Evolutionary conservation across 2,113 vertebrate species (phyloP), one percentile per base, ranked within the genome.

Genomic region (Willisornis vidua): DNA sequence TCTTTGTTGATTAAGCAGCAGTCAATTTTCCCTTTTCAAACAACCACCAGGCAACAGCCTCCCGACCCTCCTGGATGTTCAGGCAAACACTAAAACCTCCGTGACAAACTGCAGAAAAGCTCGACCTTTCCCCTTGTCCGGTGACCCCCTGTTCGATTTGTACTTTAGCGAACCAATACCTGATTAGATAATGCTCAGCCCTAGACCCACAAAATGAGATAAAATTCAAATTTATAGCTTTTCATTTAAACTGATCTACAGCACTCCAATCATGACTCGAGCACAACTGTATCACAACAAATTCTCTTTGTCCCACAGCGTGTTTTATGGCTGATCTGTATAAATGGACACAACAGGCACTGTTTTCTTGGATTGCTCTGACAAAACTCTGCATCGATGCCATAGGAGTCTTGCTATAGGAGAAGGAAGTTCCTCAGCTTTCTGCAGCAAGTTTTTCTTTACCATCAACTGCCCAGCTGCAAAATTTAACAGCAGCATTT

Each of bases 181-280:
- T 98, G 98, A 98, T 98, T 98, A 98, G 98, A 98, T 98, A 97
- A 98, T 98, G 97, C 97, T 97, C 95, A 8, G 96, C 96, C 77
- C 97, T 91, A 96, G 98, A 97, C 97, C 93, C 98, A 94, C 93
- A 63, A 98, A 98, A 98, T 85, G 81, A 97, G 97, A 98, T 98
- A 98, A 98, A 98, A 97, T 90, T 88, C 94, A 97, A 97, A 99
- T 99, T 99, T 99, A 99, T 98, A 95, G 97, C 97, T 98, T 98
- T 98, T 98, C 96, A 98, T 98, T 98, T 98, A 97, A 98, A 98
- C 98, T 96, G 97, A 97, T 97, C 93, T 87, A 45, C 73, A 85
- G 94, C 94, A 92, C 94, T 96, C 91, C 89, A 96, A 96, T 97
- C 92, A 54, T 75, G 94, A 91, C 87, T 91, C 82, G 88, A 95